phyloP scores from a whole-genome alignment of 2,113 vertebrate genomes.

The Pseudolaguvia tuberculata region DNA sequence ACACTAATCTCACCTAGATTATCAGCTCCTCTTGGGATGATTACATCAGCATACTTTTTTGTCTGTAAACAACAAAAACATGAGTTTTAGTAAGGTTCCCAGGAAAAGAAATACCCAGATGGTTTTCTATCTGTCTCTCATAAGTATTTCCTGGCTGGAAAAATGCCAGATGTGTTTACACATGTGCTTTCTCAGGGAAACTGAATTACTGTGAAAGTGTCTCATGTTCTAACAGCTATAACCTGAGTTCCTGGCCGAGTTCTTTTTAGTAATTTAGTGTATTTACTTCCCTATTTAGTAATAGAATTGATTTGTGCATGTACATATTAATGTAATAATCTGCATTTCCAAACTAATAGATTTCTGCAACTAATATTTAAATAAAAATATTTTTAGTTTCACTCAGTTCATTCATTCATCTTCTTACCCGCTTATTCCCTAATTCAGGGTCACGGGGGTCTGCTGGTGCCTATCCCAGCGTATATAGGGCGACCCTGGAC shows the following conservation, averaged over 20 bases:
- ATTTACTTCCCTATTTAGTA: neutral
- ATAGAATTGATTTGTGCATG: no score
- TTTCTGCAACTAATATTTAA: neutral
- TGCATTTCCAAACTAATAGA: neutral
- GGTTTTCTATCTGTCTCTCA: slow-evolving; percentile 1
- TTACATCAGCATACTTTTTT: slow-evolving; percentile 95
- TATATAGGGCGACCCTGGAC: no score
- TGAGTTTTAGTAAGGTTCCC: neutral
- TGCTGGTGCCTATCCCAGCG: no score
- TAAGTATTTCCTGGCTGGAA: neutral
- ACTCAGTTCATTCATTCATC: no score
- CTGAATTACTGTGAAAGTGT: neutral
- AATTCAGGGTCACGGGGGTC: no score
- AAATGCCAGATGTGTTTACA: neutral
- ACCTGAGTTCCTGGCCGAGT: neutral
- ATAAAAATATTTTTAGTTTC: neutral
- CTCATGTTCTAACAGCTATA: neutral
- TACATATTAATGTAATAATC: neutral
- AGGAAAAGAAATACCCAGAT: neutral
- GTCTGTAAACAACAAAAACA: slow-evolving; percentile 68
- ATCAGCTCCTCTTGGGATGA: slow-evolving; percentile 90
- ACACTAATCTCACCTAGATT: slow-evolving; percentile 78
- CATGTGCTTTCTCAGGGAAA: neutral
- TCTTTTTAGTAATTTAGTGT: neutral
- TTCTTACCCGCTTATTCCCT: no score